phyloP scores from a whole-genome alignment of 64 coral and sea anemone species.

The Acropora tenuis region DNA sequence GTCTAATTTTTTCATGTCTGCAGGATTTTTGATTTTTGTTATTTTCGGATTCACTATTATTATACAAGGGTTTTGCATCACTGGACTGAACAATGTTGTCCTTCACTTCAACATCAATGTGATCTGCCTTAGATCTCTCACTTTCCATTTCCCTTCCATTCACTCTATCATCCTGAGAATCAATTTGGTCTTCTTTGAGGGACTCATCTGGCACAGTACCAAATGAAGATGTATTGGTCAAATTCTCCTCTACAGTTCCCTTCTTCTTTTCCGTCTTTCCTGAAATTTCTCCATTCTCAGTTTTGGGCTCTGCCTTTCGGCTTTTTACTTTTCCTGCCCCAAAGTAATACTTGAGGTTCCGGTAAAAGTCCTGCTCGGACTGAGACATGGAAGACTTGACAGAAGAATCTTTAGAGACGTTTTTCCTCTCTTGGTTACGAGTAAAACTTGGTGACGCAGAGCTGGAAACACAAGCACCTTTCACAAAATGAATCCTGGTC shows the following conservation, averaged over 20 bases:
- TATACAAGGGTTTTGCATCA: background rate
- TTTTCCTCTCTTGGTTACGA: slow-evolving; percentile 3
- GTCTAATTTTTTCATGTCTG: slow-evolving; percentile 4
- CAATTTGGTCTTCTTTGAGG: background rate
- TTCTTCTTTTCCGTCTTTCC: background rate
- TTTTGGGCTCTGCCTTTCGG: background rate
- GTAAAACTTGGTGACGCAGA: background rate
- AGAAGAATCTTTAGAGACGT: background rate
- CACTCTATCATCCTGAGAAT: background rate
- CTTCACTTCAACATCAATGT: background rate
- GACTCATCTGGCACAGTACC: background rate
- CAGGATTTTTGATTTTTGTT: slow-evolving; percentile 6
- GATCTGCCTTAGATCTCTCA: background rate
- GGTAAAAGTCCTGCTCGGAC: slow-evolving; percentile 91
- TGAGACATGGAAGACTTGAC: background rate
- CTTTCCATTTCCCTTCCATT: background rate
- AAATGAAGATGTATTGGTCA: background rate
- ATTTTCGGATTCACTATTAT: background rate
- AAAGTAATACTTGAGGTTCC: slow-evolving; percentile 82
- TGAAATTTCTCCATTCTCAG: background rate
- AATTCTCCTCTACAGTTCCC: background rate
- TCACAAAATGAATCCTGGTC: slow-evolving; percentile 49
- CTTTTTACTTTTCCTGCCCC: slow-evolving; percentile 51
- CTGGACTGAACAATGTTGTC: background rate
- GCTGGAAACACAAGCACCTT: slow-evolving; percentile 36